Conservation (phyloP, 2,113 vertebrate genomes). For the Vidua chalybeata region DNA sequence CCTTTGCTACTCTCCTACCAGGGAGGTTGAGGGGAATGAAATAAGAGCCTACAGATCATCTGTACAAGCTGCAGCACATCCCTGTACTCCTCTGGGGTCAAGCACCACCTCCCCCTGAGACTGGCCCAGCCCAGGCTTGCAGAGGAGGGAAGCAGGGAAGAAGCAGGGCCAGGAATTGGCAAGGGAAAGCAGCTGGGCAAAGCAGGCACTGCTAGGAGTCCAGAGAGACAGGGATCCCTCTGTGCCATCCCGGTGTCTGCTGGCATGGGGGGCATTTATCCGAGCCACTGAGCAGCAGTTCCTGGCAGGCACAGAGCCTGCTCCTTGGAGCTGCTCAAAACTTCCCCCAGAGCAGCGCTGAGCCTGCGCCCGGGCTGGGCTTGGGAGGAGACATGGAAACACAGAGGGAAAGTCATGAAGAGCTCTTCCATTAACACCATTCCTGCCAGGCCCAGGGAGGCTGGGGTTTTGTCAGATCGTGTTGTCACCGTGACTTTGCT, state of each 20-base stretch:
- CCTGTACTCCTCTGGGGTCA: not conserved
- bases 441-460: constrained; percentile 42
- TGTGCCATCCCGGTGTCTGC: not conserved
- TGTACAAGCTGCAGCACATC: not conserved
- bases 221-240: not conserved
- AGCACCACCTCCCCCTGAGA: rapidly evolving
- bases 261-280: not conserved
- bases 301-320: not conserved
- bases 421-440: constrained; percentile 22
- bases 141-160: not conserved
- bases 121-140: rapidly evolving
- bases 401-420: constrained; percentile 35
- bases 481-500: constrained; percentile 23
- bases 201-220: rapidly evolving
- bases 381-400: constrained; percentile 45
- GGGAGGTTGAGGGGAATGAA: not conserved
- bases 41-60: not conserved
- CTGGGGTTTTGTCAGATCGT: constrained; percentile 45
- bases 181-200: not conserved
- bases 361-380: not conserved
- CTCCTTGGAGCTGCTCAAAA: constrained; percentile 32
- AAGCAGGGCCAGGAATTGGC: not conserved
- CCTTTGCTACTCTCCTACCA: not conserved
- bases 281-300: not conserved
- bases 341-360: not conserved